Conservation (phyloP, 2,113 vertebrate genomes). For the Syngnathus floridae region DNA sequence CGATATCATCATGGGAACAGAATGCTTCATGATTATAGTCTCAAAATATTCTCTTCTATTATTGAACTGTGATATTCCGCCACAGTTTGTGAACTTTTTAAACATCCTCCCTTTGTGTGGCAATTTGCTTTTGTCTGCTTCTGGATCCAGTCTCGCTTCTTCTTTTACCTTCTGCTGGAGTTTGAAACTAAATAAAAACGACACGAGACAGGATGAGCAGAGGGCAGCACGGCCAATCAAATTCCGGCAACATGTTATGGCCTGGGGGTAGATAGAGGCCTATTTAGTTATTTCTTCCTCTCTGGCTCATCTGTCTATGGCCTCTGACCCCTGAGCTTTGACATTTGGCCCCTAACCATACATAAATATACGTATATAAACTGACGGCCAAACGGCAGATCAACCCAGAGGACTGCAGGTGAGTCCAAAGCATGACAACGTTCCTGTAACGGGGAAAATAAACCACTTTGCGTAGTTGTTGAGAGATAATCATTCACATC, state of each 20-base stretch:
- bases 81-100: background rate
- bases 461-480: background rate
- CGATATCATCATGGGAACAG: too few species aligned
- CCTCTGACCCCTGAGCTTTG: constrained; percentile 32
- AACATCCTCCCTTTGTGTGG: background rate
- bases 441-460: background rate
- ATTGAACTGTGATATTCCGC: background rate
- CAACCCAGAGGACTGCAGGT: constrained; percentile 17
- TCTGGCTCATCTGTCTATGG: constrained; percentile 39
- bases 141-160: background rate
- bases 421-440: background rate
- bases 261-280: constrained; percentile 34
- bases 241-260: constrained; percentile 21
- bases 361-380: constrained; percentile 1
- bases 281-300: constrained; percentile 30
- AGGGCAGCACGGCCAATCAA: too few species aligned
- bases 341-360: constrained; percentile 28
- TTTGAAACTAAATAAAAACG: background rate
- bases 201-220: background rate
- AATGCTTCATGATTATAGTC: too few species aligned
- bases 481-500: background rate
- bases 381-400: constrained; percentile 25
- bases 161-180: background rate
- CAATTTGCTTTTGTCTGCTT: background rate
- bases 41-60: too few species aligned